These are phyloP conservation scores for Cassiopea andromeda DNA, from an alignment of 30 jellyfish, hydroid and myxozoan genomes.

Conservation along the genomic window DNA sequence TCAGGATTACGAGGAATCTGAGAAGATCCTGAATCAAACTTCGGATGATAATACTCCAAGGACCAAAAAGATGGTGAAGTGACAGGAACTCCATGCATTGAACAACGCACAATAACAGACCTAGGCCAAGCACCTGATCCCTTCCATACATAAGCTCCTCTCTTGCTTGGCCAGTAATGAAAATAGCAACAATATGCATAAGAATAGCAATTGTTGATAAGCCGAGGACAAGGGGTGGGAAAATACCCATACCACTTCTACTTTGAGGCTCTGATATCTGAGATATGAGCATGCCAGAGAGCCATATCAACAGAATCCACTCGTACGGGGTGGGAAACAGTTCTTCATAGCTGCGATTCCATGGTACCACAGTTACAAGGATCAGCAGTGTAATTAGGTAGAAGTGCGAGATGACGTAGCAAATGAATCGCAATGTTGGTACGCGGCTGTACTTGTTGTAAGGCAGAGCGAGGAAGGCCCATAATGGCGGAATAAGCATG, in stretches of 20 bases:
- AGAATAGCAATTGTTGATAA: constrained; percentile 72
- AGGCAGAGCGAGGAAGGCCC: constrained; percentile 93
- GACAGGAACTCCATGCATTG: constrained; percentile 94
- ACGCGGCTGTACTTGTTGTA: constrained; percentile 89
- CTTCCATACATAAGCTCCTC: constrained; percentile 92
- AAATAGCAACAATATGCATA: constrained; percentile 68
- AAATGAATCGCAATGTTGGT: constrained; percentile 92
- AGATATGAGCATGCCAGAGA: constrained; percentile 84
- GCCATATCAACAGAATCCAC: constrained; percentile 89
- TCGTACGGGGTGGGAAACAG: constrained; percentile 91
- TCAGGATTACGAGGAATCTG: constrained; percentile 84
- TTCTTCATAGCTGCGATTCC: constrained; percentile 89
- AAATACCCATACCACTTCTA: constrained; percentile 78
- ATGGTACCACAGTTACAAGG: constrained; percentile 89
- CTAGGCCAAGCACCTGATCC: constrained; percentile 90
- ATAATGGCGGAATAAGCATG: constrained; percentile 89
- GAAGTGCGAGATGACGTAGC: constrained; percentile 90
- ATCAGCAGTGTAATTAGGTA: constrained; percentile 70
- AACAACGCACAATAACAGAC: constrained; percentile 65
- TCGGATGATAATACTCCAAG: constrained; percentile 94
- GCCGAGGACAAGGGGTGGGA: constrained; percentile 79
- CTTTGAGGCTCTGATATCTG: constrained; percentile 91
- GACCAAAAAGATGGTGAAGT: constrained; percentile 92
- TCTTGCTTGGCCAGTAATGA: constrained; percentile 60
- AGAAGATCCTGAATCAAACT: constrained; percentile 84